A percentile compares a stretch with the other conserved stretches of the same genome.
phyloP scores from a whole-genome alignment of 2,888 invertebrate genomes.

The Laspeyria flexula region DNA sequence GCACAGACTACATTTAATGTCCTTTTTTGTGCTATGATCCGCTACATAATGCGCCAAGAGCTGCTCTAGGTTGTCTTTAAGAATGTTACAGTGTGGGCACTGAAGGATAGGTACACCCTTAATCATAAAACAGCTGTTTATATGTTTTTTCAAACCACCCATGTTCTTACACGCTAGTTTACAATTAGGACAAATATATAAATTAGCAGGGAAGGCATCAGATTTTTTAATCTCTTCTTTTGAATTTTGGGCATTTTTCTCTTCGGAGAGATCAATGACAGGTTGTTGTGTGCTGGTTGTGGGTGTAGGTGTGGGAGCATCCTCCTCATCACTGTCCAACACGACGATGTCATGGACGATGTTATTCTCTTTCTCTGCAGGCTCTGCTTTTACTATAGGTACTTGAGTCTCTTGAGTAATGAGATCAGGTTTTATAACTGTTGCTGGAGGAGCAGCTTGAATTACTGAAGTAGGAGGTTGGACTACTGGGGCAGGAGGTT shows the following conservation, averaged over 20 bases:
- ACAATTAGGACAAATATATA: conserved; percentile 65
- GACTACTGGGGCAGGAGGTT: background rate
- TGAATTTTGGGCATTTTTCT: conserved; percentile 31
- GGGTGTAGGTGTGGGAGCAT: conserved; percentile 1
- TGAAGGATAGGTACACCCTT: background rate
- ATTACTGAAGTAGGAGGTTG: background rate
- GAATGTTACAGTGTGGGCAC: conserved; percentile 33
- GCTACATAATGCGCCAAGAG: conserved; percentile 56
- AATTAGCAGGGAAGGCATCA: conserved; percentile 7
- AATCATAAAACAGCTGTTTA: background rate
- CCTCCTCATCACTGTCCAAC: conserved; percentile 77
- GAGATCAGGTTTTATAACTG: background rate
- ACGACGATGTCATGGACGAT: conserved; percentile 49
- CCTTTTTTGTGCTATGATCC: conserved; percentile 30
- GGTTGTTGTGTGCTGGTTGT: conserved; percentile 17
- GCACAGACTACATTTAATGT: conserved; percentile 54
- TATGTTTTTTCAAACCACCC: conserved; percentile 49
- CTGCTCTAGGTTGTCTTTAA: conserved; percentile 20
- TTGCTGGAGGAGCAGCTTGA: background rate
- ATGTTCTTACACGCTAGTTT: conserved; percentile 26
- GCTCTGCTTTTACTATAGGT: conserved; percentile 50
- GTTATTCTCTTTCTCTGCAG: conserved; percentile 11
- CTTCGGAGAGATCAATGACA: conserved; percentile 57
- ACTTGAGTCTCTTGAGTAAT: background rate
- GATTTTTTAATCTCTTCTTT: background rate